These are phyloP conservation scores for Paedocypris sp. DNA, from an alignment of 2,113 vertebrate genomes.

Conservation along the genomic window DNA sequence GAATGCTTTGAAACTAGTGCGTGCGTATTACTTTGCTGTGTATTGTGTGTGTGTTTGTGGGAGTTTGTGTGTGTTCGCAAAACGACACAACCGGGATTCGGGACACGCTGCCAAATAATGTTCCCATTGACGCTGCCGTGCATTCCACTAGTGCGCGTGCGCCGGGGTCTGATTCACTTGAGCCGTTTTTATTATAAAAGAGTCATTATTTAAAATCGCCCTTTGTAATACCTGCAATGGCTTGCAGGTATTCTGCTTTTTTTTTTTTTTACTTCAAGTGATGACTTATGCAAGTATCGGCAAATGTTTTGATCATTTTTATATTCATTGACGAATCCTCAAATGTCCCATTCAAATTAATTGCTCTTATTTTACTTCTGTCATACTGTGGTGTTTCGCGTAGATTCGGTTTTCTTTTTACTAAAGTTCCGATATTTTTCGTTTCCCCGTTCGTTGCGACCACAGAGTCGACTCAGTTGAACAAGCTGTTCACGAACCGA, in stretches of 20 bases:
- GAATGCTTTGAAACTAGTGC: constrained; percentile 32
- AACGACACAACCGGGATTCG: constrained; percentile 55
- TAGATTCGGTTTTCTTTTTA: too few relatives aligned
- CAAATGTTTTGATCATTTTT: too few relatives aligned
- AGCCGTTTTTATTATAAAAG: background rate
- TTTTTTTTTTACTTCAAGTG: too few relatives aligned
- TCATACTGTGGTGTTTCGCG: too few relatives aligned
- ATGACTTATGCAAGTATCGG: too few relatives aligned
- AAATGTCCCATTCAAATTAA: too few relatives aligned
- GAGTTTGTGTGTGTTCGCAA: constrained; percentile 38
- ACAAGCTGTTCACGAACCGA: background rate
- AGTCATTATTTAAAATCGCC: background rate
- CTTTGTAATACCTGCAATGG: too few relatives aligned
- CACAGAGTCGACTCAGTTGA: background rate
- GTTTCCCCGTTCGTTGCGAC: background rate
- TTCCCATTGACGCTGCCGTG: constrained; percentile 33
- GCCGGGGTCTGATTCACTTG: background rate
- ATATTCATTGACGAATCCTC: too few relatives aligned
- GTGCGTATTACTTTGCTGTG: background rate
- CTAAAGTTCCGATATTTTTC: too few relatives aligned
- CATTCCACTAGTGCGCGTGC: background rate
- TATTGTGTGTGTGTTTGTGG: constrained; percentile 16
- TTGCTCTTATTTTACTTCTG: too few relatives aligned
- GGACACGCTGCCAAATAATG: constrained; percentile 54
- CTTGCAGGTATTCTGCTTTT: too few relatives aligned